Conservation (phyloP, 2,888 invertebrate species). For the Hanleya hanleyi region DNA sequence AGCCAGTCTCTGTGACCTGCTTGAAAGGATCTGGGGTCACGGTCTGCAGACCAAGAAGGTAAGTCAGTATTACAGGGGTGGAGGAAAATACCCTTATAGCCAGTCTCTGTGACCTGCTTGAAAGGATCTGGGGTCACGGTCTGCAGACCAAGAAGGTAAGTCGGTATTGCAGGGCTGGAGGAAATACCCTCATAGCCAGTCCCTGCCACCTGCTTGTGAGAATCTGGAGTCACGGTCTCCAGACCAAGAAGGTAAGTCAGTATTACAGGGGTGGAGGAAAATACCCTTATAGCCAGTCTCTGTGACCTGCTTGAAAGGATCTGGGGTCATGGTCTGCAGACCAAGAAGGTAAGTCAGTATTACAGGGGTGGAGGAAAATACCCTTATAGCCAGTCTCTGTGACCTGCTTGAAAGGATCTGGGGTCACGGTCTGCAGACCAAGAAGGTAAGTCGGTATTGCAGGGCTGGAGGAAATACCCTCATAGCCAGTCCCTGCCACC, state of each 20-base stretch:
- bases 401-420: slow-evolving; percentile 97
- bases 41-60: slow-evolving; percentile 94
- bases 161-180: no score
- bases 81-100: slow-evolving; percentile 99
- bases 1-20: slow-evolving; percentile 96
- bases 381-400: slow-evolving; percentile 97
- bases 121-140: slow-evolving; percentile 98
- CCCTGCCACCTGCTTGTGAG: no score
- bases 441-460: slow-evolving; percentile 81
- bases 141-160: slow-evolving; percentile 89
- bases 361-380: slow-evolving; percentile 93
- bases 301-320: slow-evolving; percentile 97
- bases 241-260: slow-evolving; percentile 80
- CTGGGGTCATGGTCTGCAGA: slow-evolving; percentile 97
- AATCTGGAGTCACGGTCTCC: no score
- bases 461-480: slow-evolving; percentile 94
- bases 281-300: slow-evolving; percentile 96
- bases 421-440: slow-evolving; percentile 97
- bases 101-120: slow-evolving; percentile 96
- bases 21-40: slow-evolving; percentile 98
- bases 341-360: slow-evolving; percentile 84
- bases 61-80: slow-evolving; percentile 77
- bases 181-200: no score
- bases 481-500: slow-evolving; percentile 97
- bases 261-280: slow-evolving; percentile 88